Evolutionary conservation across 2,888 invertebrate genomes (phyloP).

Genomic region (Syrista parreyssii): DNA sequence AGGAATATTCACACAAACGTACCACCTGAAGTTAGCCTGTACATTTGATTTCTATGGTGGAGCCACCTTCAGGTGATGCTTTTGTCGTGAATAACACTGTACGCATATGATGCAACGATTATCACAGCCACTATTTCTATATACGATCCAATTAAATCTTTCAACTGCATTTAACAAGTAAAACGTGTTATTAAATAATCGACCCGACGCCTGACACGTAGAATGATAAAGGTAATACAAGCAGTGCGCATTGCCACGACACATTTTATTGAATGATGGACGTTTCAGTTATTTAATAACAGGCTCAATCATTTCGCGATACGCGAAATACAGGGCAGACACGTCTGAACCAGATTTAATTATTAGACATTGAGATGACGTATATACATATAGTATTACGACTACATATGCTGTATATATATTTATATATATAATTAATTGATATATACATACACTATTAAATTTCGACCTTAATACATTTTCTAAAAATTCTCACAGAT

Average conservation of each 20-base stretch:
- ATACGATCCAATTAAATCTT: not conserved
- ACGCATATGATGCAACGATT: not conserved
- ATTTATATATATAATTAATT: too few species aligned
- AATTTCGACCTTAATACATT: not conserved
- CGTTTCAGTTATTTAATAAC: not conserved
- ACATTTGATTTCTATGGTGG: too few species aligned
- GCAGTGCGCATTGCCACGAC: not conserved
- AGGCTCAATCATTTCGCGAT: not conserved
- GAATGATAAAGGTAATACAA: not conserved
- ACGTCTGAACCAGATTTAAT: not conserved
- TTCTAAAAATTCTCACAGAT: not conserved
- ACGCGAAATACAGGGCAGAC: not conserved
- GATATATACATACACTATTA: too few species aligned
- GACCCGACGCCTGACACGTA: not conserved
- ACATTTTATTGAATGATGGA: not conserved
- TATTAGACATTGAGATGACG: not conserved
- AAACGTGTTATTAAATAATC: not conserved
- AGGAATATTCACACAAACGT: too few species aligned
- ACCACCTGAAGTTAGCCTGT: too few species aligned
- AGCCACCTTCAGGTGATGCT: too few species aligned
- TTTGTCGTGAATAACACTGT: too few species aligned
- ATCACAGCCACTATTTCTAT: not conserved
- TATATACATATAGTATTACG: too few species aligned
- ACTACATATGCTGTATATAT: not conserved
- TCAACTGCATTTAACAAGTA: not conserved